A percentile compares a stretch with the other conserved stretches of the same genome.
phyloP scores from a whole-genome alignment of 2,888 invertebrate species.

The Nymphalis c-album region DNA sequence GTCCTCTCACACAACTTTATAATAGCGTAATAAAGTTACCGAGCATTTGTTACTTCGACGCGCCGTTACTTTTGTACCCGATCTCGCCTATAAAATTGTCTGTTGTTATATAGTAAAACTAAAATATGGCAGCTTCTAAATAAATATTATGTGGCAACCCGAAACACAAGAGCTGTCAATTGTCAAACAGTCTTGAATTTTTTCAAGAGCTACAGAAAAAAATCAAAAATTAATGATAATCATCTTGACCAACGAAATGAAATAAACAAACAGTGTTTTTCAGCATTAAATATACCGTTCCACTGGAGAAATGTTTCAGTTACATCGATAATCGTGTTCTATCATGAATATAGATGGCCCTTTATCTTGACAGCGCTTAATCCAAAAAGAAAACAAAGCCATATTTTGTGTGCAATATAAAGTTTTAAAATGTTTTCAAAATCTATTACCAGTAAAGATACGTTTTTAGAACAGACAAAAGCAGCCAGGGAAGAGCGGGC shows the following conservation, averaged over 20 bases:
- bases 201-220: slow-evolving; percentile 8
- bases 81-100: not conserved
- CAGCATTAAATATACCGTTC: slow-evolving; percentile 6
- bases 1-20: no score
- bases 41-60: no score
- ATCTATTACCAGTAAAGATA: slow-evolving; percentile 84
- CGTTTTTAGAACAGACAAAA: slow-evolving; percentile 94
- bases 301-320: slow-evolving; percentile 26
- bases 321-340: slow-evolving; percentile 32
- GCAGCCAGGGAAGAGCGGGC: slow-evolving; percentile 94
- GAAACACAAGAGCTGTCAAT: not conserved
- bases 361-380: slow-evolving; percentile 53
- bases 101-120: not conserved
- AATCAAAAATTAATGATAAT: slow-evolving; percentile 11
- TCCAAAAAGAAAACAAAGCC: slow-evolving; percentile 63
- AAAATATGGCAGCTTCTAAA: not conserved
- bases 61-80: no score
- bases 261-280: slow-evolving; percentile 14
- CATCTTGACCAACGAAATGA: slow-evolving; percentile 19
- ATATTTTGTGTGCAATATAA: slow-evolving; percentile 46
- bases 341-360: slow-evolving; percentile 35
- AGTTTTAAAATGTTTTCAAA: slow-evolving; percentile 67
- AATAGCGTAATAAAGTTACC: no score
- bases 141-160: not conserved
- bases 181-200: slow-evolving; percentile 11